Conservation (phyloP, 2,797 vertebrate genomes). For the Lophotriccus pileatus region DNA sequence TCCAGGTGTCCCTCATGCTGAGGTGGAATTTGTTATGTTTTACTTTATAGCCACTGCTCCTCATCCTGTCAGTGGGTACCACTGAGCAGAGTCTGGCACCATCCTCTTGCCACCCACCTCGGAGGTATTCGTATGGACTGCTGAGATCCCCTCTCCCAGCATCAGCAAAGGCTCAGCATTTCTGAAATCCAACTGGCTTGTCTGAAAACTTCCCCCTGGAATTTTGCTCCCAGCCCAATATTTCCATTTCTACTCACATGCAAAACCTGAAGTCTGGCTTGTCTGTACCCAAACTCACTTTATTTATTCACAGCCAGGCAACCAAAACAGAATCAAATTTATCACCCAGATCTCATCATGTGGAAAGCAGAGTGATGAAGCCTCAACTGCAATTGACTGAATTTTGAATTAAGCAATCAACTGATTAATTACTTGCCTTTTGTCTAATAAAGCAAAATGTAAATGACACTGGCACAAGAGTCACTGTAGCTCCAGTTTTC, state of each 20-base stretch:
- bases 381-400: constrained; percentile 8
- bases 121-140: neutral
- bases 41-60: neutral
- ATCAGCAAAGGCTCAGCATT: neutral
- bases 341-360: constrained; percentile 22
- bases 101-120: neutral
- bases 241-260: neutral
- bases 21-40: neutral
- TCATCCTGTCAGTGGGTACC: neutral
- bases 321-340: constrained; percentile 1
- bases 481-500: neutral
- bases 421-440: constrained; percentile 67
- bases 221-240: neutral
- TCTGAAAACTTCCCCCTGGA: neutral
- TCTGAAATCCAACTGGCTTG: neutral
- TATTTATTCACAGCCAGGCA: constrained; percentile 16
- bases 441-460: constrained; percentile 63
- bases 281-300: neutral
- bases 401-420: constrained; percentile 55
- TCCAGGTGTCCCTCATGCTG: neutral
- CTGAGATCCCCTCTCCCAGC: neutral
- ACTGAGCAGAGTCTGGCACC: neutral
- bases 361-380: constrained; percentile 40
- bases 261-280: neutral
- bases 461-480: constrained; percentile 2